phyloP scores from a whole-genome alignment of 2,797 vertebrate genomes.

The Brotogeris chrysoptera region DNA sequence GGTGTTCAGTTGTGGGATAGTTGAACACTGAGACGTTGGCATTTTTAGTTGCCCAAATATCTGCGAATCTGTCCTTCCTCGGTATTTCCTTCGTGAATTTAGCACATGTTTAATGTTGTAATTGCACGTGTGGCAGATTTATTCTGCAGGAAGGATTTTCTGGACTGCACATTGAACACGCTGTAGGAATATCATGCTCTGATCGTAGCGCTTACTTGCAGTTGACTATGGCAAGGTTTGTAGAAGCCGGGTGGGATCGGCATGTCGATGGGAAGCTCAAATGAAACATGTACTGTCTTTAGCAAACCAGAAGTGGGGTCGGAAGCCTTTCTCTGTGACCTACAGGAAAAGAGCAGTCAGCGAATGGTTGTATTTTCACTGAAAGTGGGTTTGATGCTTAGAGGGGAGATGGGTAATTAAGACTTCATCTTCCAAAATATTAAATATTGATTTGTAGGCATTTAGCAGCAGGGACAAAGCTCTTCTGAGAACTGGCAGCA shows the following conservation, averaged over 20 bases:
- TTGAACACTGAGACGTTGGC: not conserved
- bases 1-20: not conserved
- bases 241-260: not conserved
- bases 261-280: not conserved
- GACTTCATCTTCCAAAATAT: slow-evolving; percentile 78
- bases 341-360: slow-evolving; percentile 60
- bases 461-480: slow-evolving; percentile 73
- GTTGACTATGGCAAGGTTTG: not conserved
- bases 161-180: not conserved
- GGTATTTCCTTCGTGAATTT: not conserved
- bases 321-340: slow-evolving; percentile 41
- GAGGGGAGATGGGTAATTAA: slow-evolving; percentile 75
- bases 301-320: not conserved
- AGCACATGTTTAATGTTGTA: not conserved
- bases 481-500: slow-evolving; percentile 72
- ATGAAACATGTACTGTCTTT: not conserved
- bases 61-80: not conserved
- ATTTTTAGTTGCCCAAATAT: not conserved
- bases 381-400: slow-evolving; percentile 60
- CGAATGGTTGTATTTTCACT: slow-evolving; percentile 62
- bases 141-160: not conserved
- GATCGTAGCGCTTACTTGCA: not conserved
- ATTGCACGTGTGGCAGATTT: not conserved
- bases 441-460: slow-evolving; percentile 79
- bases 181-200: not conserved